Conservation (phyloP, 2,888 invertebrate genomes). For the Archips crataeganus region DNA sequence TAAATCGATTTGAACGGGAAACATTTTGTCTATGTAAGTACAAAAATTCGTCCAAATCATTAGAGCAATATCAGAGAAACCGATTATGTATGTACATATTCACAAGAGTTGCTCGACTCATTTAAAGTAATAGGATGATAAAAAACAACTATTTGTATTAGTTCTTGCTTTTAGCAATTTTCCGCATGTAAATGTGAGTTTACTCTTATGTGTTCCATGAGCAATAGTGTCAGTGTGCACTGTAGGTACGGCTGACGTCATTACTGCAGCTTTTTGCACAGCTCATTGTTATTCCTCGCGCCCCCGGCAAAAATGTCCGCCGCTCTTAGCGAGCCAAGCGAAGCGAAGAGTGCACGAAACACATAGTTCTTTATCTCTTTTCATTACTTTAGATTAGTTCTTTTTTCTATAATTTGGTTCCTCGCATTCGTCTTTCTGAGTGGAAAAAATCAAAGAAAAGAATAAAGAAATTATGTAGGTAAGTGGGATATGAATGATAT, state of each 20-base stretch:
- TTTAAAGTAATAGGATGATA: too few relatives aligned
- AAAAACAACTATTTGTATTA: too few relatives aligned
- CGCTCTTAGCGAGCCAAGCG: conserved; percentile 32
- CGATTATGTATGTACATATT: too few relatives aligned
- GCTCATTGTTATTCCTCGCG: conserved; percentile 54
- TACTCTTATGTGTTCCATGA: not conserved
- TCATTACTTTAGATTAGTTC: conserved; percentile 35
- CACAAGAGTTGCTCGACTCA: too few relatives aligned
- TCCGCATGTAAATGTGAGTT: not conserved
- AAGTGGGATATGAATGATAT: too few relatives aligned
- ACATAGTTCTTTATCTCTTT: conserved; percentile 27
- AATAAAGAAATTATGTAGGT: too few relatives aligned
- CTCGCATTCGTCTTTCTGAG: not conserved
- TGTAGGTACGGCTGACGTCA: conserved; percentile 38
- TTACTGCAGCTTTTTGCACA: conserved; percentile 55
- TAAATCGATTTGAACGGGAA: too few relatives aligned
- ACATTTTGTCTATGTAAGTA: too few relatives aligned
- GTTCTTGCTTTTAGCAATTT: not conserved
- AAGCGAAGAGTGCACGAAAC: conserved; percentile 14
- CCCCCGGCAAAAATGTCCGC: conserved; percentile 49
- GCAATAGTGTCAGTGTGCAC: conserved; percentile 7
- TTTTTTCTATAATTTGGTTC: not conserved
- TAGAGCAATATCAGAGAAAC: too few relatives aligned
- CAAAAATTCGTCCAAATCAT: too few relatives aligned
- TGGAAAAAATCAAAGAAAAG: too few relatives aligned